Conservation (phyloP, 1,140 invertebrate genomes). For the Drosophila trapezifrons region DNA sequence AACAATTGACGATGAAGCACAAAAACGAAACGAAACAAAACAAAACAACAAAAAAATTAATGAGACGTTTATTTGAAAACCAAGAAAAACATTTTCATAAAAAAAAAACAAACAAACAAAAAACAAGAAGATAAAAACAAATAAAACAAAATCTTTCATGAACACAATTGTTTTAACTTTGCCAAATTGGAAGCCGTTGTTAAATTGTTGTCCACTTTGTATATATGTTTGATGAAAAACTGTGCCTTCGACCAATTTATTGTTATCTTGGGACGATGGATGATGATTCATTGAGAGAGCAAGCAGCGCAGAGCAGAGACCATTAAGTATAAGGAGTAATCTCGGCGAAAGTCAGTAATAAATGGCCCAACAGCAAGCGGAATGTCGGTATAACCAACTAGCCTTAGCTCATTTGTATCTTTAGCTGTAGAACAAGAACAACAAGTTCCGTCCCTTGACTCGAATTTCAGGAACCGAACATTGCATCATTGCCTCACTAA, state of each 20-base stretch:
- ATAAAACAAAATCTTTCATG: slow-evolving; percentile 73
- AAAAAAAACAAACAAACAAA: slow-evolving; percentile 41
- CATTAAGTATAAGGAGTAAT: slow-evolving; percentile 27
- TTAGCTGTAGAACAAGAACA: slow-evolving; percentile 39
- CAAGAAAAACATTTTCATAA: slow-evolving; percentile 71
- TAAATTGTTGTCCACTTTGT: slow-evolving; percentile 43
- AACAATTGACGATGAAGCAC: slow-evolving; percentile 69
- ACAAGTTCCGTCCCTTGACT: slow-evolving; percentile 3
- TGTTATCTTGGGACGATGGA: slow-evolving; percentile 64
- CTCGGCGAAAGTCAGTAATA: slow-evolving; percentile 37
- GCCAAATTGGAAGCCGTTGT: slow-evolving; percentile 31
- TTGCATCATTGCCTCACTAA: not conserved
- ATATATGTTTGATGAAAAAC: slow-evolving; percentile 54
- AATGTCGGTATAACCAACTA: not conserved
- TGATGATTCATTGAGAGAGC: slow-evolving; percentile 63
- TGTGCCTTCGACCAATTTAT: slow-evolving; percentile 15
- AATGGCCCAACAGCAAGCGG: slow-evolving; percentile 19
- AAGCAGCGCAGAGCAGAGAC: slow-evolving; percentile 61
- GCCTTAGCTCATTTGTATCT: slow-evolving; percentile 29
- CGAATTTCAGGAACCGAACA: not conserved
- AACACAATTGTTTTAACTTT: slow-evolving; percentile 68
- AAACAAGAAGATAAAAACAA: slow-evolving; percentile 57
- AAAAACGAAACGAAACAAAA: slow-evolving; percentile 51
- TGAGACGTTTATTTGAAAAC: slow-evolving; percentile 43
- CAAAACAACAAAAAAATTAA: slow-evolving; percentile 27